These are phyloP conservation scores for Rhamnusium bicolor DNA, from an alignment of 2,888 invertebrate genomes.

Conservation along the genomic window DNA sequence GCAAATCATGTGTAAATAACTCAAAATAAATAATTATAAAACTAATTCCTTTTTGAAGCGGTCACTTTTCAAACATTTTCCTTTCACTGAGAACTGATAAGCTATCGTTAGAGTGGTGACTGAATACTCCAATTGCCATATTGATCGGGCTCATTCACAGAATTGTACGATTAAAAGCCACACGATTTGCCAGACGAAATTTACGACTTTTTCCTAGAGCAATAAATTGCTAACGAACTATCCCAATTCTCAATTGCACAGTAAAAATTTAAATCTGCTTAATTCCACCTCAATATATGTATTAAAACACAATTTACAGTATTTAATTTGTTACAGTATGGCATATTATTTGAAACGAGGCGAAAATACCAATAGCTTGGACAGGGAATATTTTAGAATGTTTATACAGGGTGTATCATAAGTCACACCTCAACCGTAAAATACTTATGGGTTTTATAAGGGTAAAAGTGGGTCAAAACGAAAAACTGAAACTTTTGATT, in stretches of 20 bases:
- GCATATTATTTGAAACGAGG: no score
- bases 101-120: constrained; percentile 48
- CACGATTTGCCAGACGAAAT: constrained; percentile 40
- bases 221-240: constrained; percentile 44
- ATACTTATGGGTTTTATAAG: no score
- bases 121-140: constrained; percentile 43
- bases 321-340: no score
- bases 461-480: no score
- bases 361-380: no score
- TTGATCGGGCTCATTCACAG: constrained; percentile 37
- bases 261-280: constrained; percentile 26
- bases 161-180: constrained; percentile 31
- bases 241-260: constrained; percentile 28
- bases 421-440: no score
- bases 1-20: no score
- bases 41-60: constrained; percentile 47
- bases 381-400: no score
- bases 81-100: constrained; percentile 46
- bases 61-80: constrained; percentile 41
- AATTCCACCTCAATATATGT: background rate
- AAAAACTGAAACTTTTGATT: no score
- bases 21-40: constrained; percentile 38
- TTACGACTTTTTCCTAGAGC: constrained; percentile 46
- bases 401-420: no score
- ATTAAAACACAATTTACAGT: background rate